Conservation (phyloP, 1,140 invertebrate genomes). For the Hormaphis cornu region DNA sequence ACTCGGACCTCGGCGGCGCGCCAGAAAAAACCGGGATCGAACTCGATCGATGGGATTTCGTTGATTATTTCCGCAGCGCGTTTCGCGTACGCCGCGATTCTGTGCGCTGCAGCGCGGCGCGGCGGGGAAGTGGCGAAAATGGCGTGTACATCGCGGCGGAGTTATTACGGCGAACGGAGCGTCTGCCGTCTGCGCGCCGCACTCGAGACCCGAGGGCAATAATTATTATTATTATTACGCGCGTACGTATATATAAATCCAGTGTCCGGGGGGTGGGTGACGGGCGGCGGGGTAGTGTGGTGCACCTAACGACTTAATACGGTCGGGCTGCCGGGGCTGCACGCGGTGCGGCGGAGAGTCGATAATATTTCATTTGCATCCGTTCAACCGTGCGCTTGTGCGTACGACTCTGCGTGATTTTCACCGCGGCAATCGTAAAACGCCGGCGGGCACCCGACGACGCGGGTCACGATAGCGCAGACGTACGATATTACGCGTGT, state of each 20-base stretch:
- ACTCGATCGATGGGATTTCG: too few species aligned
- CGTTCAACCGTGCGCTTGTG: conserved; percentile 6
- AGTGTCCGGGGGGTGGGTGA: neutral
- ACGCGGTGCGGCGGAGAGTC: neutral
- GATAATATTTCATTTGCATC: conserved; percentile 26
- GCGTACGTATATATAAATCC: neutral
- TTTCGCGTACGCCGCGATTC: too few species aligned
- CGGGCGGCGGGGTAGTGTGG: neutral
- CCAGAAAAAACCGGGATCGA: too few species aligned
- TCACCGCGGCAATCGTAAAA: conserved; percentile 13
- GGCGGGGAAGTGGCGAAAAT: neutral
- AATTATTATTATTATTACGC: neutral
- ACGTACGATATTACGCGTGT: too few species aligned
- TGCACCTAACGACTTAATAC: neutral
- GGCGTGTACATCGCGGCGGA: neutral
- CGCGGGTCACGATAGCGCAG: too few species aligned
- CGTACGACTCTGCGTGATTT: neutral
- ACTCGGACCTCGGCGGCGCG: too few species aligned
- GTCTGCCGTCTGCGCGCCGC: neutral
- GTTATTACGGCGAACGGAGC: too few species aligned
- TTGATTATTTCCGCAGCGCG: too few species aligned
- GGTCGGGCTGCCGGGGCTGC: too few species aligned
- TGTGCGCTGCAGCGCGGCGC: too few species aligned
- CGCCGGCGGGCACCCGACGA: conserved; percentile 14
- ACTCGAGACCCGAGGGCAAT: neutral